These are phyloP conservation scores for Parnassius orleans DNA, from an alignment of 2,888 invertebrate species.

Conservation along the genomic window DNA sequence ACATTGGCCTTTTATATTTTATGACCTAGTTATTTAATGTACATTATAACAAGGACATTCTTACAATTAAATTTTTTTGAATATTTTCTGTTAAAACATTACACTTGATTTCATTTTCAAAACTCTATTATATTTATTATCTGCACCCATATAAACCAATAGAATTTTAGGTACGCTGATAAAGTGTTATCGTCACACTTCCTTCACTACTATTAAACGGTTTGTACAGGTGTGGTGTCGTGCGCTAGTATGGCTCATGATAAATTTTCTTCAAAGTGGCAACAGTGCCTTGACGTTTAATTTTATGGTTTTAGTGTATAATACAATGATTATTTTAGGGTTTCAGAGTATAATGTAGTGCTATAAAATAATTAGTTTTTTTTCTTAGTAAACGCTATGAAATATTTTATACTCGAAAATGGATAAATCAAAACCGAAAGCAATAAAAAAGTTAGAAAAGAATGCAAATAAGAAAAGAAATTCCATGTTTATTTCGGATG, in stretches of 20 bases:
- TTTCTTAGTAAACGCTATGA: slow-evolving; percentile 15
- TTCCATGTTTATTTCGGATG: slow-evolving; percentile 52
- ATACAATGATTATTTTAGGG: no score
- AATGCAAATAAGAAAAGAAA: slow-evolving; percentile 50
- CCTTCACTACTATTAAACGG: slow-evolving; percentile 55
- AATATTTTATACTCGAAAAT: slow-evolving; percentile 37
- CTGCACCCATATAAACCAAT: slow-evolving; percentile 33
- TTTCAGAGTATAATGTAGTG: no score
- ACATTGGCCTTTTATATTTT: no score
- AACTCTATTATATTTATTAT: slow-evolving; percentile 30
- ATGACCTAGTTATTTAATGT: no score
- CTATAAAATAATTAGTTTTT: background rate
- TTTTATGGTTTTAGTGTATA: no score
- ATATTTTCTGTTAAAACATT: no score
- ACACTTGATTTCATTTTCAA: background rate
- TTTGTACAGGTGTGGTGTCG: slow-evolving; percentile 66
- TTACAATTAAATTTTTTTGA: no score
- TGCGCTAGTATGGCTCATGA: slow-evolving; percentile 48
- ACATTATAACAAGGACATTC: no score
- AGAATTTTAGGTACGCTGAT: slow-evolving; percentile 44
- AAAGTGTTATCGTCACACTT: slow-evolving; percentile 56
- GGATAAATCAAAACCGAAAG: slow-evolving; percentile 55
- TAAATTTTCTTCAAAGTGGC: slow-evolving; percentile 32
- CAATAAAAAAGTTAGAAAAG: slow-evolving; percentile 9
- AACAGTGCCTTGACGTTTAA: no score